Base-by-base conservation (phyloP, 35 echinoderm and acorn worm species). In the Holothuria glaberrima region DNA sequence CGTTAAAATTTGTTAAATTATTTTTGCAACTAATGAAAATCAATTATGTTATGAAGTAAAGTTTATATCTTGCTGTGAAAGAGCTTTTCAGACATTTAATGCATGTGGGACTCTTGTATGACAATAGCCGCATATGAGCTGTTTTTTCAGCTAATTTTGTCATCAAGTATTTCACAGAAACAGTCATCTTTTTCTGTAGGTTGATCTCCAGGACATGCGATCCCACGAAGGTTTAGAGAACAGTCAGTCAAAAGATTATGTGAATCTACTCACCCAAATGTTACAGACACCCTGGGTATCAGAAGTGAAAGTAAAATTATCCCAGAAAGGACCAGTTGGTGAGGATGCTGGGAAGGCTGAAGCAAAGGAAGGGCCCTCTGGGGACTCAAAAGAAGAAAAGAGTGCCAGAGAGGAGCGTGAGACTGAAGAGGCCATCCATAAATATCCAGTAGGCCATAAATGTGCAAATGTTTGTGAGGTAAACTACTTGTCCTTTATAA, bases 181-280 rank as follows among this genome's bases (percentile, higher is more conserved):
- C 4, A 5, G 4, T 46, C 4, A 46, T 54, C 10, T 14, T 54
- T 14, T 14, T 54, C 12, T 54, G 9, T 80, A 99, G 97, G 75
- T 74, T 93, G 97, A 99, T 58, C 88, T 95, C 9, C 97, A 99
- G 85, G 70, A 67, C 17, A 71, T 93, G 56, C 82, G 79, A 13
- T 83, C 86, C 16, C 92, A 94, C 29, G 82, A 93, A 34, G 97
- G 97, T 18, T 56, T 99, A 59, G 94, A 99, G 59, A 66, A 99
- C 71, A 99, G 83, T 70, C 93, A 93, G 36, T 99, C 97, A n/a
- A 99, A 93, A 59, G 97, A 99, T 22, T 95, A 93, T 80, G 67
- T 99, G 4, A 68, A 82, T 22, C 88, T 99, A 3, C 84, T 99
- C 52, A 93, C 91, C 27, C 72, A 90, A 28, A 99, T 94, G 93